Conservation (phyloP, 2,888 invertebrate genomes). For the Zele albiditarsus region DNA sequence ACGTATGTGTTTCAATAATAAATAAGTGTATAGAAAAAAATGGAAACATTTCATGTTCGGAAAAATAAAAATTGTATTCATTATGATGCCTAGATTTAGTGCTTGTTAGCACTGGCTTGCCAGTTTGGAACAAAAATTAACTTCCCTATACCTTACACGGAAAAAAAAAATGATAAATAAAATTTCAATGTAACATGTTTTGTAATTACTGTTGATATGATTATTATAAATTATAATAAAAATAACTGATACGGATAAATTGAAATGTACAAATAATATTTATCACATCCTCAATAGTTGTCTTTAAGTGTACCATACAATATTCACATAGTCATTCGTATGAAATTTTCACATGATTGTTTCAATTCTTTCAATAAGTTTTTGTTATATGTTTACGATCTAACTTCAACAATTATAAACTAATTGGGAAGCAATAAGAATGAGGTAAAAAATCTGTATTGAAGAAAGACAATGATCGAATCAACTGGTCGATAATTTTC, state of each 20-base stretch:
- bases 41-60: not conserved
- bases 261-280: conserved; percentile 11
- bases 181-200: conserved; percentile 34
- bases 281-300: conserved; percentile 9
- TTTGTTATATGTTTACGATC: conserved; percentile 16
- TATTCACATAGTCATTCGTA: not conserved
- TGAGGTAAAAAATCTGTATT: not conserved
- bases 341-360: conserved; percentile 40
- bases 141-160: not conserved
- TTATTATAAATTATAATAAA: conserved; percentile 16
- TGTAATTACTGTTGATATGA: conserved; percentile 39
- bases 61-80: conserved; percentile 24
- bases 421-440: conserved; percentile 29
- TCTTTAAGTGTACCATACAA: not conserved
- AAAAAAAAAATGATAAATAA: conserved; percentile 17
- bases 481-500: not conserved
- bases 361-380: conserved; percentile 35
- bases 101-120: conserved; percentile 28
- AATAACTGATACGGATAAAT: conserved; percentile 34
- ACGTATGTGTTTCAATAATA: not conserved
- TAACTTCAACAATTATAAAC: not conserved
- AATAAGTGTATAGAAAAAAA: not conserved
- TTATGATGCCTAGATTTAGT: conserved; percentile 26
- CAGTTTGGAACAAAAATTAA: conserved; percentile 6
- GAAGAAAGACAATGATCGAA: not conserved